Percentiles rank a stretch among this genome's conserved stretches.
Conservation (phyloP, 1,140 invertebrate species). For the Brachionus asplanchnoidis region DNA sequence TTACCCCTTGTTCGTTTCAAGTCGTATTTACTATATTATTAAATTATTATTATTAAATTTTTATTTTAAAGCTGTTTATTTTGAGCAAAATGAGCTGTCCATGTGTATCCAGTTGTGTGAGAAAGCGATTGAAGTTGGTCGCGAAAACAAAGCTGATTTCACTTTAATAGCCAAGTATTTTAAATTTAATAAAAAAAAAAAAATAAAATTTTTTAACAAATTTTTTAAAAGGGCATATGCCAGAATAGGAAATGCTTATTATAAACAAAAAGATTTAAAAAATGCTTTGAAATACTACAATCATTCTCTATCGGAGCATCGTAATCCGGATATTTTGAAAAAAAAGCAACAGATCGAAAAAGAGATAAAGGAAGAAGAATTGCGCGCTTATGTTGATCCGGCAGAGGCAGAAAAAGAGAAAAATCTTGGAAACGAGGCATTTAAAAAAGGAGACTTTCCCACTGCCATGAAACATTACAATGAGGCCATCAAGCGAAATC, state of each 20-base stretch:
- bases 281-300: slow-evolving; percentile 87
- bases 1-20: no score
- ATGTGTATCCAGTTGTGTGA: slow-evolving; percentile 88
- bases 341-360: slow-evolving; percentile 49
- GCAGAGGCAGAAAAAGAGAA: slow-evolving; percentile 88
- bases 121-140: slow-evolving; percentile 85
- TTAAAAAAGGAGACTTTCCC: slow-evolving; percentile 76
- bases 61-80: slow-evolving; percentile 71
- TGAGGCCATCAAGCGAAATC: slow-evolving; percentile 92
- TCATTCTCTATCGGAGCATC: slow-evolving; percentile 92
- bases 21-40: no score
- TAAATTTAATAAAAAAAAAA: slow-evolving; percentile 59
- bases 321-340: slow-evolving; percentile 74
- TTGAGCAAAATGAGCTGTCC: slow-evolving; percentile 88
- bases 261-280: slow-evolving; percentile 68
- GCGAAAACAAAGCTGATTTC: slow-evolving; percentile 93
- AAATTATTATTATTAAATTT: no score
- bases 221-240: slow-evolving; percentile 58
- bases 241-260: slow-evolving; percentile 60
- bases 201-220: slow-evolving; percentile 50
- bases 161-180: slow-evolving; percentile 84
- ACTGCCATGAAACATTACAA: slow-evolving; percentile 83
- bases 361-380: slow-evolving; percentile 80
- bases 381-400: slow-evolving; percentile 84
- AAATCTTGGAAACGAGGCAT: slow-evolving; percentile 57